Percentiles rank a stretch among this genome's conserved stretches.
These are phyloP conservation scores for Pristionchus arcanus DNA, from an alignment of 2,888 invertebrate species.

Conservation along the genomic window DNA sequence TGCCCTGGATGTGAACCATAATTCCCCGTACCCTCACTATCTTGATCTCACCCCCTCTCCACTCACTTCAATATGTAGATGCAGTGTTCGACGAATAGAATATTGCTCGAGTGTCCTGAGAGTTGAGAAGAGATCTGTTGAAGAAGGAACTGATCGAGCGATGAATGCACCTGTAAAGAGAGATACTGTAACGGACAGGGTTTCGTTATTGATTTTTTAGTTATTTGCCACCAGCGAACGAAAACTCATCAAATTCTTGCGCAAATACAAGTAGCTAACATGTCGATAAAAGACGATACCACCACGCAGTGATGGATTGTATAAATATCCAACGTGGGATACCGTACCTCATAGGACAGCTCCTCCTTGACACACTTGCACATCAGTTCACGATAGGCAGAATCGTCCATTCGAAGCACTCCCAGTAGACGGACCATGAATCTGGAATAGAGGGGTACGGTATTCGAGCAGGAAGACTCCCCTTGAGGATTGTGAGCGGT, in stretches of 20 bases:
- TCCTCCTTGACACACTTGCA: constrained; percentile 63
- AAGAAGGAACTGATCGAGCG: constrained; percentile 60
- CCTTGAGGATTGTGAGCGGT: background rate
- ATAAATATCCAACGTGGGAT: background rate
- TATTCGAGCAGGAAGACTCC: background rate
- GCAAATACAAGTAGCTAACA: background rate
- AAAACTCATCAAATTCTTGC: background rate
- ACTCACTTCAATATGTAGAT: constrained; percentile 98
- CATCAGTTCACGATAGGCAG: constrained; percentile 56
- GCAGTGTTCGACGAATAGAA: constrained; percentile 96
- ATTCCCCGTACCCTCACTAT: background rate
- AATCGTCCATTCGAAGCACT: constrained; percentile 60
- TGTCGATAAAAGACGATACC: background rate
- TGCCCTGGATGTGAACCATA: background rate
- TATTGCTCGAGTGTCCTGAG: constrained; percentile 83
- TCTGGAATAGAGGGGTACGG: constrained; percentile 81
- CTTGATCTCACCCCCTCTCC: constrained; percentile 80
- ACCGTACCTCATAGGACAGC: constrained; percentile 59
- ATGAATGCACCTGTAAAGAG: constrained; percentile 29
- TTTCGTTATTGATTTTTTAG: too few species aligned
- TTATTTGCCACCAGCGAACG: too few species aligned
- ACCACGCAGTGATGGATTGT: too few species aligned
- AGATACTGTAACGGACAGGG: background rate
- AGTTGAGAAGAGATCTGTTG: constrained; percentile 92
- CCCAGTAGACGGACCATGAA: constrained; percentile 91